These are phyloP conservation scores for Carollia perspicillata DNA, from an alignment of 2,113 vertebrate species.

Conservation along the genomic window DNA sequence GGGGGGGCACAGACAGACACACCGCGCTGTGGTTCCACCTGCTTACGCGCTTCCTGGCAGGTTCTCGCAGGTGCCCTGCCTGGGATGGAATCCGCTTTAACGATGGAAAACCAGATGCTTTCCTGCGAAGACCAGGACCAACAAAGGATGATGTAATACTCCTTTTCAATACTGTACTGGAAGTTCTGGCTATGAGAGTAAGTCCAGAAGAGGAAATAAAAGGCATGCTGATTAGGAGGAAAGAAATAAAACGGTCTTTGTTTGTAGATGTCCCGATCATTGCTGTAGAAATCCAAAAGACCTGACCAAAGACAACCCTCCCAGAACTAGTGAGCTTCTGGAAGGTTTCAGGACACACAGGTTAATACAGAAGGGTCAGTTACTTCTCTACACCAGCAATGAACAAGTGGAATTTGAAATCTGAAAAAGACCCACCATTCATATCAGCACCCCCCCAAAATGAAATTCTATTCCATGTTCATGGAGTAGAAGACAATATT, in stretches of 20 bases:
- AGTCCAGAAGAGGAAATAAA: not conserved
- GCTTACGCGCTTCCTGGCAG: no score
- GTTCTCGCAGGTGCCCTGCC: no score
- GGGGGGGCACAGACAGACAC: no score
- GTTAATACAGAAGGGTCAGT: not conserved
- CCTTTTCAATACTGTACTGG: not conserved
- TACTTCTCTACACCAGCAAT: not conserved
- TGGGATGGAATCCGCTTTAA: not conserved
- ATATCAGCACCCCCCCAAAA: not conserved
- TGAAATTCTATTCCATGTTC: not conserved
- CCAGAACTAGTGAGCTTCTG: not conserved
- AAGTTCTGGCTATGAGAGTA: not conserved
- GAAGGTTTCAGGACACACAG: not conserved
- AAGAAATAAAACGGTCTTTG: not conserved
- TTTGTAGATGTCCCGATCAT: not conserved
- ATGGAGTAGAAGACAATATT: not conserved
- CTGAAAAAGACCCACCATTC: not conserved
- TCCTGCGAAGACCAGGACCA: not conserved
- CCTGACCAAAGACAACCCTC: not conserved
- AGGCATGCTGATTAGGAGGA: not conserved
- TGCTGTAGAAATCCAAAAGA: not conserved
- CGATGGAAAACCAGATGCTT: not conserved
- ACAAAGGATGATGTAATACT: not conserved
- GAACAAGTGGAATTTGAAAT: not conserved
- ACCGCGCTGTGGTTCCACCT: fast-evolving